These are phyloP conservation scores for Neotoxoptera formosana DNA, from an alignment of 1,140 invertebrate genomes.

Conservation along the genomic window DNA sequence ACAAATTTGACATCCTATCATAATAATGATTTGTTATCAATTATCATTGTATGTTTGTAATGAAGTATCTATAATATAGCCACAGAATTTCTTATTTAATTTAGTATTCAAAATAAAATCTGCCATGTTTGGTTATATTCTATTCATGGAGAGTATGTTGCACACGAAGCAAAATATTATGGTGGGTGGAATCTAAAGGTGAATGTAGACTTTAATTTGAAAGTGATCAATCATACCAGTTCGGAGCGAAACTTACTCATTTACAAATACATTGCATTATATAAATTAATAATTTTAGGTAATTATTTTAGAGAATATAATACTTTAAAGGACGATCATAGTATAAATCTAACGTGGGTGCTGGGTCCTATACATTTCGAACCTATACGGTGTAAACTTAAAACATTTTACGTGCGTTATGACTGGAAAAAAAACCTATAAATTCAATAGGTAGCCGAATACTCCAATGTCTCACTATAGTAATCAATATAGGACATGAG, in stretches of 20 bases:
- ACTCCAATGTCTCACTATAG: neutral
- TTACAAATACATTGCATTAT: neutral
- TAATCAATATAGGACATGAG: neutral
- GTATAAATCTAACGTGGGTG: neutral
- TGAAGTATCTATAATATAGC: neutral
- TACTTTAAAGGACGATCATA: neutral
- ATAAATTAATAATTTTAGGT: neutral
- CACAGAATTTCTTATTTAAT: neutral
- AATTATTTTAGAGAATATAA: neutral
- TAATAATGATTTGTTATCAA: neutral
- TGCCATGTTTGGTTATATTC: neutral
- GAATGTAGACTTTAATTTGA: neutral
- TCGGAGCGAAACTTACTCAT: neutral
- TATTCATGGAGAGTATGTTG: neutral
- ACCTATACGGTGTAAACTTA: neutral
- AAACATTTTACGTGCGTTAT: neutral
- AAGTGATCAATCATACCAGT: constrained; percentile 11
- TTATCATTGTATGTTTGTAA: neutral
- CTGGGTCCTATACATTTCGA: neutral
- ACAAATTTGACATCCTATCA: neutral
- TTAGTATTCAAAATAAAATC: neutral
- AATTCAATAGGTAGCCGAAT: neutral
- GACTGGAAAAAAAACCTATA: neutral
- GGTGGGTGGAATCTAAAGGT: neutral
- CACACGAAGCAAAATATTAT: neutral